phyloP scores from a whole-genome alignment of 2,888 invertebrate genomes.

The Microplitis deprimator region DNA sequence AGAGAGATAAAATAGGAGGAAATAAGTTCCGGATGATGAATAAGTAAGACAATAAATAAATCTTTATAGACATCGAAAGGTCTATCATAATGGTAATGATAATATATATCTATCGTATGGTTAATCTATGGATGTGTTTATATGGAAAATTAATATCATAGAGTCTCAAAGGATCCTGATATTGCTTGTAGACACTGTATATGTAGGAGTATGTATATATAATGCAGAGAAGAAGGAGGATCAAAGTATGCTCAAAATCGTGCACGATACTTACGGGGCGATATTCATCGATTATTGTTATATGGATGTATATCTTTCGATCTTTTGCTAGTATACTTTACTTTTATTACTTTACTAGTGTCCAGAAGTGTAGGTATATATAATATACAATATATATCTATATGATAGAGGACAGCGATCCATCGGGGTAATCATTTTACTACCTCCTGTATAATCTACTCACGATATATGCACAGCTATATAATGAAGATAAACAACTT shows the following conservation, averaged over 20 bases:
- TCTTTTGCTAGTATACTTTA: neutral
- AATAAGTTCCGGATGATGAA: neutral
- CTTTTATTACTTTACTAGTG: conserved; percentile 9
- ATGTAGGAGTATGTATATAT: neutral
- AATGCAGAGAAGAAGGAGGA: neutral
- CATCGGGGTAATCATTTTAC: conserved; percentile 59
- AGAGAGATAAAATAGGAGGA: neutral
- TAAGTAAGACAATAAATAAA: conserved; percentile 2
- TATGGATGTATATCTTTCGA: conserved; percentile 21
- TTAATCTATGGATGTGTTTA: too few relatives aligned
- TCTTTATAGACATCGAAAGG: neutral
- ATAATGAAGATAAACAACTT: conserved; percentile 64
- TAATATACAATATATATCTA: neutral
- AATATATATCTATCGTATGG: conserved; percentile 14
- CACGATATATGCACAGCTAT: conserved; percentile 48
- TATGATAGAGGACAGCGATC: conserved; percentile 26
- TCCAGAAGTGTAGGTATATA: conserved; percentile 8
- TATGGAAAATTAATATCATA: conserved; percentile 28
- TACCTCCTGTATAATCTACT: conserved; percentile 61
- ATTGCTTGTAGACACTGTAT: neutral
- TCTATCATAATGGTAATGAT: conserved; percentile 20
- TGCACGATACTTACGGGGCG: conserved; percentile 17
- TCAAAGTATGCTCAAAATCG: conserved; percentile 11
- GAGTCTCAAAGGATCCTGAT: neutral
- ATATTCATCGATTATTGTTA: conserved; percentile 13